Base-by-base conservation (phyloP, 1,140 invertebrate genomes). In the Drosophila trapezifrons region DNA sequence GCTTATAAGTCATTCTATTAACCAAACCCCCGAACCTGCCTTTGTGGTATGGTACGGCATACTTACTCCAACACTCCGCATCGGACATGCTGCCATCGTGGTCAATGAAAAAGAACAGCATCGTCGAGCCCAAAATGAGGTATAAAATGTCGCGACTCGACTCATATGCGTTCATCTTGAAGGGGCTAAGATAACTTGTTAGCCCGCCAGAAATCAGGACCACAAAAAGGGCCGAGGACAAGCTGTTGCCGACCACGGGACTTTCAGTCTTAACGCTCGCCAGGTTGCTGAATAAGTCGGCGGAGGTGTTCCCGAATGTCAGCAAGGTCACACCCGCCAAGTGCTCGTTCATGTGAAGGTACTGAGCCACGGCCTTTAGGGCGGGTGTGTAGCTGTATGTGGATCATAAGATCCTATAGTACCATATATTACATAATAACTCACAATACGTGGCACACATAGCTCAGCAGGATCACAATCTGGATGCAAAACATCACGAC, bases 241-340 rank as follows among this genome's bases (percentile, higher is more conserved):
- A 13, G 18, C 38, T 51, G 13, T 78, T 75, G 2, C 70, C 64
- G 15, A 75, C 56, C 10, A 80, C 18, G 1, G 64, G 58, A 3
- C 20, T 20, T 13, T 57, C 17, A 1, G 25, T 25, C 0, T 38
- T 13, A 0, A 64, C 9, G n/a, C 22, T 18, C 20, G 47, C 43
- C 54, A 47, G 18, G 45, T 78, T 94, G 40, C 95, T 95, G 90
- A 97, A 96, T 22, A 97, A 93, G 91, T 97, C 96, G 9, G 95
- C 94, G 6, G 96, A 95, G 32, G 96, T 96, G 92, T 97, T 97
- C 15, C 96, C 96, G 91, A 97, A 96, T 1, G 96, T 96, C 78
- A 97, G 83, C 72, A 97, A 94, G 22, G 96, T 97, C 8, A 96
- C 95, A 10, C 96, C 96, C 25, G 96, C 96, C 77, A 97, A 93